Conservation (phyloP, 92 coral and sea anemone genomes). For the Blastomussa wellsi region DNA sequence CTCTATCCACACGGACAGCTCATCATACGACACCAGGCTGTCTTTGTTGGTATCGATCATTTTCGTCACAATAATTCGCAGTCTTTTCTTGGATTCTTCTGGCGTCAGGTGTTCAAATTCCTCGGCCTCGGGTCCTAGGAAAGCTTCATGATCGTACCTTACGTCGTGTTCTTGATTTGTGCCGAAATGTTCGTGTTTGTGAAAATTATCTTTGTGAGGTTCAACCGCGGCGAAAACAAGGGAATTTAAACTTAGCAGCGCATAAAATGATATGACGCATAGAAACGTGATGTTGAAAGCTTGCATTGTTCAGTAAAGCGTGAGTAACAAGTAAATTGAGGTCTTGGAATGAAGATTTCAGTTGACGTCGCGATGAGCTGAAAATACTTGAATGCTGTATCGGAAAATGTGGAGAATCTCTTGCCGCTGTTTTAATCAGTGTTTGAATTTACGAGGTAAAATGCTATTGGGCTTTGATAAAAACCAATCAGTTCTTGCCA, state of each 20-base stretch:
- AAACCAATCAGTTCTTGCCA: constrained; percentile 50
- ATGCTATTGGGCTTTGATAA: constrained; percentile 33
- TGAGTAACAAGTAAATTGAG: background rate
- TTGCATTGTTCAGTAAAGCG: background rate
- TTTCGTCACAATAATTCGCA: constrained; percentile 68
- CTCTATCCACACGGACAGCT: constrained; percentile 92
- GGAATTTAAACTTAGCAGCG: constrained; percentile 5
- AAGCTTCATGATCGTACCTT: constrained; percentile 94
- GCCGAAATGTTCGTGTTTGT: constrained; percentile 85
- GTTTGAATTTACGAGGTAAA: constrained; percentile 10
- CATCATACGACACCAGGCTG: constrained; percentile 72
- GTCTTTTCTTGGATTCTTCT: constrained; percentile 84
- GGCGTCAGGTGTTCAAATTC: constrained; percentile 88
- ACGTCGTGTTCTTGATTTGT: constrained; percentile 73
- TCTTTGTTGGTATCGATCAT: constrained; percentile 84
- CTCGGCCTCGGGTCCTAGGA: constrained; percentile 95
- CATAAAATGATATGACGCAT: constrained; percentile 2
- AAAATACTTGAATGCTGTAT: background rate
- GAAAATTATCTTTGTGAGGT: constrained; percentile 85
- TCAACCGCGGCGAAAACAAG: constrained; percentile 47
- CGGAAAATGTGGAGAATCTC: background rate
- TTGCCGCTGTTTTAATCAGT: background rate
- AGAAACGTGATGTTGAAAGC: constrained; percentile 5
- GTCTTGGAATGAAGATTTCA: background rate
- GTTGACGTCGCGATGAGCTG: background rate